Base-by-base conservation (phyloP, 53 echinoderm and acorn worm genomes). In the Paelopatides confundens region DNA sequence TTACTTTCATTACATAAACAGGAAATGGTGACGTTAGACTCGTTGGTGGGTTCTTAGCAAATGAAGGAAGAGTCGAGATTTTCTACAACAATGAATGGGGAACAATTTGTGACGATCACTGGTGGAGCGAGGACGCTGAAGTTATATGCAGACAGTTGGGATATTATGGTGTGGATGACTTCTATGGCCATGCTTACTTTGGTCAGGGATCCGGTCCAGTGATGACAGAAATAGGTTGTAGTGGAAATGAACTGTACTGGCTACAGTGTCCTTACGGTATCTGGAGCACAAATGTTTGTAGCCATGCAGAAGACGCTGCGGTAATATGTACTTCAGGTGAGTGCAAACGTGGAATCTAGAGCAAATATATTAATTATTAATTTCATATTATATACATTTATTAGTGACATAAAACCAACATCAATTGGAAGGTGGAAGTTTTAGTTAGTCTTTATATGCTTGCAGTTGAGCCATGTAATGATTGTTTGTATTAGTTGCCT, bases 11-110 rank as follows among this genome's bases (percentile, higher is more conserved):
- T n/a, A n/a, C n/a, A n/a, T n/a, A n/a, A n/a, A n/a, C n/a, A n/a
- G n/a, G n/a, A n/a, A n/a, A n/a, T 43, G 43, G 43, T 43, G 43
- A 43, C 8, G 43, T 43, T 0, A 31, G 69, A 31, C 69, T 68
- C 14, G 34, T 21, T 18, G 69, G 69, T 31, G 33, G 34, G 18
- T 6, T 14, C 2, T 6, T 28, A 11, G 34, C 69, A 26, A 31
- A 68, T 21, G 69, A 68, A 36, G 69, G 69, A 68, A 68, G 69
- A 68, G 69, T 68, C n/a, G 69, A 68, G 32, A 68, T 68, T 32
- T 68, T 31, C 28, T 68, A 32, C 33, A 33, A 32, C 2, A 68
- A 68, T 36, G 36, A 31, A 68, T 68, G 69, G 69, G 69, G 69
- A 31, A 68, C 69, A 17, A 30, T 68, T 68, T 68, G 69, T 68